These are phyloP conservation scores for Sebastiscus albofasciatus DNA, from an alignment of 2,797 vertebrate genomes.

Conservation along the genomic window DNA sequence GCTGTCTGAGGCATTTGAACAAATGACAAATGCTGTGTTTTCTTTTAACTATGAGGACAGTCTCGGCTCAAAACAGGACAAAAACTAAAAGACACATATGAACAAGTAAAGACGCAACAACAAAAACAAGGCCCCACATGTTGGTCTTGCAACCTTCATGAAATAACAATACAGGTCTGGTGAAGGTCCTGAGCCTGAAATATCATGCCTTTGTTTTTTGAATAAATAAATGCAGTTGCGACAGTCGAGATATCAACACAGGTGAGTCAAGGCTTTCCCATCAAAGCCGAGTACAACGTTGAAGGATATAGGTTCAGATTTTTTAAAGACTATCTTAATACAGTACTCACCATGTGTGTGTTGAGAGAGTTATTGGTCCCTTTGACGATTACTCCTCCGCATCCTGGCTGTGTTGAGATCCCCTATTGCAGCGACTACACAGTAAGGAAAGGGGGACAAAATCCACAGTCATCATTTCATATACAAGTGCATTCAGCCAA, in stretches of 20 bases:
- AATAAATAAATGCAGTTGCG: not conserved
- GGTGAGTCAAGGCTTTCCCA: not conserved
- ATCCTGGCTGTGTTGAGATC: not conserved
- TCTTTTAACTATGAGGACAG: not conserved
- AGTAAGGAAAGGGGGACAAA: not conserved
- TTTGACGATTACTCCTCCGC: not conserved
- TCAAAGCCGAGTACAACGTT: not conserved
- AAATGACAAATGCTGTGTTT: not conserved
- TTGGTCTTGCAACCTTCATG: not conserved
- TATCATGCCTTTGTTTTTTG: not conserved
- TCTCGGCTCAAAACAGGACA: not conserved
- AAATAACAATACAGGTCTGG: not conserved
- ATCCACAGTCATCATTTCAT: not conserved
- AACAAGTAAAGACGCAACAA: not conserved
- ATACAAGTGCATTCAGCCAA: not conserved
- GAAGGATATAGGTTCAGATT: not conserved
- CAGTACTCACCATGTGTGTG: not conserved
- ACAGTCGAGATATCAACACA: not conserved
- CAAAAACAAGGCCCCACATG: not conserved
- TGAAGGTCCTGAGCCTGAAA: not conserved
- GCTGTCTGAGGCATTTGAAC: not conserved
- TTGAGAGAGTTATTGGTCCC: not conserved
- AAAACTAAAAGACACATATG: not conserved
- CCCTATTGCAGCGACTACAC: not conserved
- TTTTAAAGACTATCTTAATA: rapidly evolving